phyloP scores from a whole-genome alignment of 2,797 vertebrate species.

The Sternotherus odoratus region DNA sequence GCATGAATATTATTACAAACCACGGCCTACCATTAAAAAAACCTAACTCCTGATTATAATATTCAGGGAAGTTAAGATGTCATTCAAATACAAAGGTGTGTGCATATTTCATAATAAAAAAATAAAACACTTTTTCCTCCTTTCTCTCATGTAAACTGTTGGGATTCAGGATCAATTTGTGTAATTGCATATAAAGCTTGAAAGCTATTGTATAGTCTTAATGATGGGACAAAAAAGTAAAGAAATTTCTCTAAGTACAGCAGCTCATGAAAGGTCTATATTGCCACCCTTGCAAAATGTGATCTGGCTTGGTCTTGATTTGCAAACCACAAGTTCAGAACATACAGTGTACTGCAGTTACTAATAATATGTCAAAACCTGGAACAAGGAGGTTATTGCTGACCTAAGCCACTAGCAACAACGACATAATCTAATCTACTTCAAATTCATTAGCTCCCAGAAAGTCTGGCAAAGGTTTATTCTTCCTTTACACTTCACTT shows the following conservation, averaged over 20 bases:
- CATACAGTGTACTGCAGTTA: not conserved
- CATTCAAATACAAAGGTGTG: not conserved
- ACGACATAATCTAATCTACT: not conserved
- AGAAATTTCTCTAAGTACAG: not conserved
- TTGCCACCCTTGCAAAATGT: not conserved
- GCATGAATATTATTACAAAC: not conserved
- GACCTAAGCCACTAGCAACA: not conserved
- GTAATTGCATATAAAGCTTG: not conserved
- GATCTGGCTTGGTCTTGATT: not conserved
- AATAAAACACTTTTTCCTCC: not conserved
- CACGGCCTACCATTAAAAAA: not conserved
- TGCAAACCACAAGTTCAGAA: not conserved
- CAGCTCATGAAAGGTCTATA: not conserved
- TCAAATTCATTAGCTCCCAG: not conserved
- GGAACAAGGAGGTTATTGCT: not conserved
- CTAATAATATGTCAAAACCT: not conserved
- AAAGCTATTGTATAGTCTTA: not conserved
- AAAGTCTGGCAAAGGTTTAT: not conserved
- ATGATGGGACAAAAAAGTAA: too few relatives aligned
- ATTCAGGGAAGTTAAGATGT: not conserved
- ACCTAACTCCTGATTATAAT: not conserved
- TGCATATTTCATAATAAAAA: not conserved
- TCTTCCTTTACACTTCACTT: not conserved
- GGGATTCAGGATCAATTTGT: not conserved
- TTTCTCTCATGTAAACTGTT: not conserved